Base-by-base conservation (phyloP, 2,113 vertebrate genomes). In the Pardalotus punctatus region DNA sequence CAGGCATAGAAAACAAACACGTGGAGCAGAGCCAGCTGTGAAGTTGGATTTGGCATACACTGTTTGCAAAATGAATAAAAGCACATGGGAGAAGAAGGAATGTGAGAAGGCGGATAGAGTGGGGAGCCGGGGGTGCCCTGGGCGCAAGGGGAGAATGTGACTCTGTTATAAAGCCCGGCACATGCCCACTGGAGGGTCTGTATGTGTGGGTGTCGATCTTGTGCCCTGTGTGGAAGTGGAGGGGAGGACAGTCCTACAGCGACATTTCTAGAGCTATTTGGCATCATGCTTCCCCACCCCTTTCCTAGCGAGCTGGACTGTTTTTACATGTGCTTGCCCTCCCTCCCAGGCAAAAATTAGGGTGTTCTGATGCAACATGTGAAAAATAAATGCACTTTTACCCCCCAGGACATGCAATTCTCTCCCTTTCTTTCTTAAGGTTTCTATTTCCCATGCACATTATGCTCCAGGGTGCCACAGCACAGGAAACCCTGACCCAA, bases 1-100 rank as follows among this genome's bases (percentile, higher is more conserved):
- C 95, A 93, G 38, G 81, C 91, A 97, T 6, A 84, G 96, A 97
- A 98, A 97, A 97, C 97, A 98, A 98, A 98, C 97, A 97, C 69
- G 10, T 88, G 95, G 96, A 96, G 56, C 61, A 69, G 27, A 58
- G 94, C 98, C 97, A 98, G 97, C 96, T 96, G 88, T 82, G 94
- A 92, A 81, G 94, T 42, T 22, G 94, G 91, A 87, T 91, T 93
- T 97, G 95, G 95, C 96, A 92, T 69, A 70, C 24, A 5, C 90
- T 93, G 86, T 65, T 95, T 96, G 97, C 35, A 91, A 88, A 83
- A 88, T 40, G 72, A 95, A 95, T 84, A 70, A 93, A 96, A 86
- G 94, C 90, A 65, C 87, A 81, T 36, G 69, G 45, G 36, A 91
- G 88, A 81, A 42, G 86, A 81, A 73, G 86, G 69, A 93, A 70